Evolutionary conservation across 2,113 vertebrate species (phyloP).

Genomic region (Lutjanus erythropterus): DNA sequence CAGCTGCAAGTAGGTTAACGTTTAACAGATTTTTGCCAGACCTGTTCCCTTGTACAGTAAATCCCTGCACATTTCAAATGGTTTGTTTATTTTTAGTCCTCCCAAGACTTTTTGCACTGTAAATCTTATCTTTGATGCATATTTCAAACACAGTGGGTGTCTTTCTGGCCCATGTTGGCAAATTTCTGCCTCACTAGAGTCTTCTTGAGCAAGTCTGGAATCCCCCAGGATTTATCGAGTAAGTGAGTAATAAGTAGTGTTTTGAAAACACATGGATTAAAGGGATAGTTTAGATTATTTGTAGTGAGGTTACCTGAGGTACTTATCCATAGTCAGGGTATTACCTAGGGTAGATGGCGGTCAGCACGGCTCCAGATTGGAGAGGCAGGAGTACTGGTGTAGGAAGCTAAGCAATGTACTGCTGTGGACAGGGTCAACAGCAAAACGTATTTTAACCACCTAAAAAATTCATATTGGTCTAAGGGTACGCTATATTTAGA

Average conservation of each 20-base stretch:
- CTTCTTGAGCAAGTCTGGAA: neutral
- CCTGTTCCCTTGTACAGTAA: constrained; percentile 17
- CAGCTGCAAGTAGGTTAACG: constrained; percentile 51
- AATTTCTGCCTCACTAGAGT: neutral
- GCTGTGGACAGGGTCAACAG: too few species aligned
- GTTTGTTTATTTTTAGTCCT: constrained; percentile 49
- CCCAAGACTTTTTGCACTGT: constrained; percentile 13
- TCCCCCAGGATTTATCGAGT: neutral
- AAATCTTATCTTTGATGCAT: constrained; percentile 13
- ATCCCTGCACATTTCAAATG: constrained; percentile 35
- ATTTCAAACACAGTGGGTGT: constrained; percentile 2
- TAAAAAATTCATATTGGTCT: too few species aligned
- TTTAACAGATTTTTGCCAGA: constrained; percentile 30
- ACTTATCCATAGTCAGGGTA: too few species aligned
- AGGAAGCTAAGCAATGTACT: too few species aligned
- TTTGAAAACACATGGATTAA: constrained; percentile 4
- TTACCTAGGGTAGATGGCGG: too few species aligned
- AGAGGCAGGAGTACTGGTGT: too few species aligned
- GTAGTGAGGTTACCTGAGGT: too few species aligned
- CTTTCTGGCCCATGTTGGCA: neutral
- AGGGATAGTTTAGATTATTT: too few species aligned
- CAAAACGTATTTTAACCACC: too few species aligned
- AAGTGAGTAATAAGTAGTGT: neutral
- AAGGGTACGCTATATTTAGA: too few species aligned
- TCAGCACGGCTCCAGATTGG: too few species aligned